Base-by-base conservation (phyloP, 2,888 invertebrate species). In the Sabellastarte sp. region DNA sequence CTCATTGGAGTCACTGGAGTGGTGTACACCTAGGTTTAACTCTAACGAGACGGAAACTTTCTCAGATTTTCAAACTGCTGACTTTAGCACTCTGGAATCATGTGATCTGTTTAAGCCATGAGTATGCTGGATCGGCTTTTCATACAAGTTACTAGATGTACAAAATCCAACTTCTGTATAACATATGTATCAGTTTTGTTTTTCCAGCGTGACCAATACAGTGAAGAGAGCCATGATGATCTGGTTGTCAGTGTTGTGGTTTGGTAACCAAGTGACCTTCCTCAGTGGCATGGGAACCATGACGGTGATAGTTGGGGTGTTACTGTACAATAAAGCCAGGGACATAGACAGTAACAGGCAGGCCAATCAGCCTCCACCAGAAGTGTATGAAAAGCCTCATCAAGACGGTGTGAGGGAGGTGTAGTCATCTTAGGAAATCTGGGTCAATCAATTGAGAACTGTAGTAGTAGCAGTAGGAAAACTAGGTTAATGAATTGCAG, bases 221-320 rank as follows among this genome's bases (percentile, higher is more conserved):
- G 90, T 89, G 53, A 91, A 91, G 83, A 84, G 91, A 76, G 91
- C 91, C 55, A 88, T 90, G 75, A 85, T 91, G 50, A 91, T 91
- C 74, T 91, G 91, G 90, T 82, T 90, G 65, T 91, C 90, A 33
- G 88, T 91, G 64, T 80, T 91, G 69, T 85, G 90, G 79, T 91
- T 91, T 81, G 89, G 89, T 67, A 91, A 91, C 82, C 87, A 89
- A 57, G 89, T 91, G 69, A 91, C 91, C 56, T 84, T 89, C 60
- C 84, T 90, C 68, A 90, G 90, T 78, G 90, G 89, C 29, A 82
- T 90, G 58, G 91, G 91, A 33, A 91, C 91, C 1, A 84, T 87
- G 60, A 86, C 88, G 63, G 91, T 91, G 63, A 89, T 90, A 72
- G 83, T 88, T 28, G 91, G 91, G 57, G 91, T 91, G 55, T 84